These are phyloP conservation scores for Trachymyrmex cornetzi DNA, from an alignment of 1,140 invertebrate genomes.

Conservation along the genomic window DNA sequence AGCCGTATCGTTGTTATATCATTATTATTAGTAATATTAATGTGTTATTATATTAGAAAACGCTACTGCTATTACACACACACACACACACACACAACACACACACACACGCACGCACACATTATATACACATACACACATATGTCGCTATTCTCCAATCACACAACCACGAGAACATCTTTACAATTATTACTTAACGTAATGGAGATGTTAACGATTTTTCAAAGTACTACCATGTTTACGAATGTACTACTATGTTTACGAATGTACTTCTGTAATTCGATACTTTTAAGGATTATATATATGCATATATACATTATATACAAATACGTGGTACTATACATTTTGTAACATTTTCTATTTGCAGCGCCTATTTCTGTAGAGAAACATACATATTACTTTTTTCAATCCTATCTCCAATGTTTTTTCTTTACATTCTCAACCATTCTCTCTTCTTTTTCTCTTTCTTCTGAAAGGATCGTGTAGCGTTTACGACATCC, in stretches of 20 bases:
- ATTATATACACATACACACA: background rate
- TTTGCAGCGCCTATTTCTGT: constrained; percentile 67
- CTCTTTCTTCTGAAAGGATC: constrained; percentile 2
- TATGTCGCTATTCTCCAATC: constrained; percentile 30
- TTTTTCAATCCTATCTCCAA: constrained; percentile 29
- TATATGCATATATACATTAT: constrained; percentile 40
- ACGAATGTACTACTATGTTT: constrained; percentile 74
- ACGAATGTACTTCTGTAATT: constrained; percentile 78
- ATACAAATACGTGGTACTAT: constrained; percentile 50
- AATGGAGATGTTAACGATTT: constrained; percentile 72
- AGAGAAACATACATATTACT: constrained; percentile 55
- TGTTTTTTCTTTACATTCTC: constrained; percentile 38
- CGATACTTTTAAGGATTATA: constrained; percentile 75
- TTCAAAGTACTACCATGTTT: constrained; percentile 70
- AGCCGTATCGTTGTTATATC: constrained; percentile 71
- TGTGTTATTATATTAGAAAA: constrained; percentile 61
- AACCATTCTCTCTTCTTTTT: constrained; percentile 26
- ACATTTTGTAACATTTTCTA: constrained; percentile 66
- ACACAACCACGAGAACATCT: constrained; percentile 26
- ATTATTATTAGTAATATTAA: constrained; percentile 69
- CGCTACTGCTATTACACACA: constrained; percentile 51
- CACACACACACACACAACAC: no score
- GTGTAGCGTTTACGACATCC: background rate
- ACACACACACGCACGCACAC: background rate
- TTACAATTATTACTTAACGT: constrained; percentile 60